These are phyloP conservation scores for Rhabdomys dilectus DNA, from an alignment of 2,113 vertebrate species.

Conservation along the genomic window DNA sequence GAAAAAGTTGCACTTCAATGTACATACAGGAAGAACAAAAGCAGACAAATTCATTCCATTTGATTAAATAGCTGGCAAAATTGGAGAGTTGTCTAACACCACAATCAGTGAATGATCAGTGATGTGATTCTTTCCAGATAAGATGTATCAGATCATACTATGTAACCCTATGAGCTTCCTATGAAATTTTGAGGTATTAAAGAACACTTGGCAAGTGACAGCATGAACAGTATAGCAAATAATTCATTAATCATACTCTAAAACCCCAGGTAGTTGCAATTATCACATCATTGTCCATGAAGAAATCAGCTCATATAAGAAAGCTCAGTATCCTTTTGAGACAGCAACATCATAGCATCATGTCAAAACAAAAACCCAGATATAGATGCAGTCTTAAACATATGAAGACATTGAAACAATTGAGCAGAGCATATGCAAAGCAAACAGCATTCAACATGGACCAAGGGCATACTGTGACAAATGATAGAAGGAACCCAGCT, in stretches of 20 bases:
- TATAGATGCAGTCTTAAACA: not conserved
- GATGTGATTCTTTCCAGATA: not conserved
- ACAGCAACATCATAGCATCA: not conserved
- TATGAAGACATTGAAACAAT: not conserved
- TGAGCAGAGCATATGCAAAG: not conserved
- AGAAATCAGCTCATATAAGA: conserved; percentile 20
- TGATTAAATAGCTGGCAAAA: not conserved
- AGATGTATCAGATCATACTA: not conserved
- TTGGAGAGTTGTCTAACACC: not conserved
- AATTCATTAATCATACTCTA: conserved; percentile 26
- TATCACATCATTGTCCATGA: conserved; percentile 36
- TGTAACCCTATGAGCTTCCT: not conserved
- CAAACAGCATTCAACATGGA: not conserved
- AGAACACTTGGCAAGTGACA: not conserved
- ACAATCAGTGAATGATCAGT: not conserved
- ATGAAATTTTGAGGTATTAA: not conserved
- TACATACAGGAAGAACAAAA: not conserved
- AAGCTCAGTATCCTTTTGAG: conserved; percentile 25
- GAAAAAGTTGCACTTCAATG: conserved; percentile 13
- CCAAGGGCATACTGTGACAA: not conserved
- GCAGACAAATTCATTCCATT: not conserved
- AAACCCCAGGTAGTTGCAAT: not conserved
- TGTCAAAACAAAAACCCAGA: conserved; percentile 21
- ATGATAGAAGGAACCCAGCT: not conserved
- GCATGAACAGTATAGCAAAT: not conserved